Percentiles rank a stretch among this genome's conserved stretches.
Evolutionary conservation across 2,888 invertebrate species (phyloP).

Genomic region (Xestoiulus laeticollis): DNA sequence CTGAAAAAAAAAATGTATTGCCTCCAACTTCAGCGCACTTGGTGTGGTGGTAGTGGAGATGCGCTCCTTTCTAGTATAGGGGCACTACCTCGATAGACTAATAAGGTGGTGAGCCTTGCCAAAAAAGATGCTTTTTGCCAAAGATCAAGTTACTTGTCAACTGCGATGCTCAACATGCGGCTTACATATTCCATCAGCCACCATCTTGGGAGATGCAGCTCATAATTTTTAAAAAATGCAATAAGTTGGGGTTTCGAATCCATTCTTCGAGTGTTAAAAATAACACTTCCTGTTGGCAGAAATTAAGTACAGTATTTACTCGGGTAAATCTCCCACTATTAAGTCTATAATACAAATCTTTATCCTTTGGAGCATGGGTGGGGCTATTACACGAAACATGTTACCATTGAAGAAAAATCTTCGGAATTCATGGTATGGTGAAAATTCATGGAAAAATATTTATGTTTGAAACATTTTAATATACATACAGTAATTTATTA

Average conservation of each 20-base stretch:
- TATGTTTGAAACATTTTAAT: too few relatives aligned
- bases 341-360: too few relatives aligned
- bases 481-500: too few relatives aligned
- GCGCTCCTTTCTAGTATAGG: background rate
- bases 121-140: constrained; percentile 18
- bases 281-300: too few relatives aligned
- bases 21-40: background rate
- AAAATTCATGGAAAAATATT: too few relatives aligned
- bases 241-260: background rate
- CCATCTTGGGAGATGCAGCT: background rate
- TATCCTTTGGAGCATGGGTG: too few relatives aligned
- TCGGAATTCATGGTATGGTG: too few relatives aligned
- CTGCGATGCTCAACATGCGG: background rate
- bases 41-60: background rate
- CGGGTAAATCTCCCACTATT: too few relatives aligned
- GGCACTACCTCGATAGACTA: constrained; percentile 22
- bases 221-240: background rate
- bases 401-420: too few relatives aligned
- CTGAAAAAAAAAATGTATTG: background rate
- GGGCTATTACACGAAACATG: too few relatives aligned
- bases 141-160: constrained; percentile 11
- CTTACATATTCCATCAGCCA: background rate
- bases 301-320: too few relatives aligned
- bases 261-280: background rate
- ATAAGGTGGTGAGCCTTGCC: constrained; percentile 34